Percentiles rank a stretch among this genome's conserved stretches.
Conservation (phyloP, 2,797 vertebrate genomes). For the Alca torda region DNA sequence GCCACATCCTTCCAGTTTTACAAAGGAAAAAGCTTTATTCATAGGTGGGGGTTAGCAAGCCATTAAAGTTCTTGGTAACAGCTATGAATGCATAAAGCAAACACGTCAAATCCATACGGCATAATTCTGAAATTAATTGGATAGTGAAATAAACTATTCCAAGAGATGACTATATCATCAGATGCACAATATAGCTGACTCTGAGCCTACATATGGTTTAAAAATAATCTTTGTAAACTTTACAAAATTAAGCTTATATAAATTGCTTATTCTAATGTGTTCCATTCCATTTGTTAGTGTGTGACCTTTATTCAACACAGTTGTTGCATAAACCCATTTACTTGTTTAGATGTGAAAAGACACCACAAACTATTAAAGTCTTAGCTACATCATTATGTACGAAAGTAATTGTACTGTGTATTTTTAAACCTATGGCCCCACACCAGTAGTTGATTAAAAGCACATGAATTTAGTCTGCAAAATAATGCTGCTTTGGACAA, state of each 20-base stretch:
- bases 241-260: conserved; percentile 19
- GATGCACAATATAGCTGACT: conserved; percentile 27
- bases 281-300: conserved; percentile 38
- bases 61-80: conserved; percentile 56
- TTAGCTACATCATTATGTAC: conserved; percentile 2
- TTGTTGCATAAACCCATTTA: conserved; percentile 62
- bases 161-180: conserved; percentile 13
- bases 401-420: conserved; percentile 56
- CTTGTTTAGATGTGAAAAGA: conserved; percentile 65
- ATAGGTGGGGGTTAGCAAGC: conserved; percentile 33
- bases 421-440: conserved; percentile 53
- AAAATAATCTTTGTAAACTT: conserved; percentile 61
- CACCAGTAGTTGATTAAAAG: conserved; percentile 66
- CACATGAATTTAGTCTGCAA: conserved; percentile 54
- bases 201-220: conserved; percentile 30
- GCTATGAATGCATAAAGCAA: conserved; percentile 59
- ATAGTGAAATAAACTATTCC: conserved; percentile 35
- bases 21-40: conserved; percentile 66
- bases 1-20: conserved; percentile 49
- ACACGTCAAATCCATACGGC: conserved; percentile 26
- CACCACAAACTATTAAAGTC: conserved; percentile 52
- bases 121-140: conserved; percentile 67
- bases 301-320: conserved; percentile 57
- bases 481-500: conserved; percentile 70
- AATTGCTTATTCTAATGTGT: conserved; percentile 17